phyloP scores from a whole-genome alignment of 2,113 vertebrate genomes.

The Poicephalus gulielmi region DNA sequence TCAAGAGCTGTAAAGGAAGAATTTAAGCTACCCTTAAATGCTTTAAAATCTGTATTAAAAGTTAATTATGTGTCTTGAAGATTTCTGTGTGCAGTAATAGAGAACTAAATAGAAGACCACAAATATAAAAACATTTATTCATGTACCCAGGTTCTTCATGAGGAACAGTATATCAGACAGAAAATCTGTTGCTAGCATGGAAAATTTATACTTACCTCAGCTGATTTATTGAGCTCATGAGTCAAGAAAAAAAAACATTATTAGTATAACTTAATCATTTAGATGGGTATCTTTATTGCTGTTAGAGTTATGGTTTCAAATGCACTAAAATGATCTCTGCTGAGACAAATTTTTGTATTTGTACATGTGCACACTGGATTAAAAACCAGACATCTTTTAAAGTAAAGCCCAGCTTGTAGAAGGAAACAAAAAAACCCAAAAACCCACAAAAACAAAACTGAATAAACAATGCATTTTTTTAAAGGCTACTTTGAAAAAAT shows the following conservation, averaged over 20 bases:
- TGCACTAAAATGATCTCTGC: not conserved
- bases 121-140: not conserved
- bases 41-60: constrained; percentile 4
- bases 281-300: not conserved
- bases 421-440: not conserved
- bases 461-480: not conserved
- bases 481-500: not conserved
- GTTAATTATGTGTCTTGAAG: not conserved
- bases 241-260: not conserved
- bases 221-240: not conserved
- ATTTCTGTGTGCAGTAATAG: not conserved
- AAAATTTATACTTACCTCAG: not conserved
- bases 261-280: not conserved
- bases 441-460: not conserved
- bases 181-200: not conserved
- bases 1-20: not conserved
- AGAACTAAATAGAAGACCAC: constrained; percentile 18
- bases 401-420: not conserved
- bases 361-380: not conserved
- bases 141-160: not conserved
- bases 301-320: not conserved
- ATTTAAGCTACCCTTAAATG: not conserved
- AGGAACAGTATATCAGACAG: not conserved
- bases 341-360: not conserved
- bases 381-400: not conserved